These are phyloP conservation scores for Helobdella robusta DNA, from an alignment of 2,888 invertebrate genomes.

Conservation along the genomic window DNA sequence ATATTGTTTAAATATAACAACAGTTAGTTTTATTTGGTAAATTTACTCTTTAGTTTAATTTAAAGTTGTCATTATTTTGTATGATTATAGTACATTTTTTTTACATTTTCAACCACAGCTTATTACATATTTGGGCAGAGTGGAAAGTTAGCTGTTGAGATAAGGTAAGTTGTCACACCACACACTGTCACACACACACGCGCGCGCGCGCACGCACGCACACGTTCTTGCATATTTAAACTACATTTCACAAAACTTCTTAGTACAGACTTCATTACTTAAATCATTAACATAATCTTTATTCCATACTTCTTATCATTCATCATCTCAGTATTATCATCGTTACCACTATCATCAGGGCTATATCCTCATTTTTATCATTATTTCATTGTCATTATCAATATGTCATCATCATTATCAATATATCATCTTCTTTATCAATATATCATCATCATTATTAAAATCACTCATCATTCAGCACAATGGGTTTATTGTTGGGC, in stretches of 20 bases:
- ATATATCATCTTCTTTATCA: neutral
- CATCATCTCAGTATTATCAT: neutral
- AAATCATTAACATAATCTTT: conserved; percentile 6
- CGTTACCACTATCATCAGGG: too few species aligned
- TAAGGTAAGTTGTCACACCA: conserved; percentile 58
- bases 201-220: too few species aligned
- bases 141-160: conserved; percentile 82
- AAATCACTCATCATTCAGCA: conserved; percentile 51
- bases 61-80: neutral
- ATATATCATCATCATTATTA: neutral
- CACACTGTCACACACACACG: too few species aligned
- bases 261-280: too few species aligned
- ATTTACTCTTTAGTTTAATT: too few species aligned
- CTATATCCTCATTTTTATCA: too few species aligned
- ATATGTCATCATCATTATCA: neutral
- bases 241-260: too few species aligned
- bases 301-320: neutral
- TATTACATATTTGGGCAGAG: conserved; percentile 78
- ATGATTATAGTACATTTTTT: conserved; percentile 19
- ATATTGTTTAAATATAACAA: too few species aligned
- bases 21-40: too few species aligned
- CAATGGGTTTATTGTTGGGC: conserved; percentile 84
- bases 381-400: neutral
- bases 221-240: too few species aligned
- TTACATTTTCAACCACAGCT: conserved; percentile 54